Base-by-base conservation (phyloP, 2,888 invertebrate genomes). In the Geophilus truncorum region DNA sequence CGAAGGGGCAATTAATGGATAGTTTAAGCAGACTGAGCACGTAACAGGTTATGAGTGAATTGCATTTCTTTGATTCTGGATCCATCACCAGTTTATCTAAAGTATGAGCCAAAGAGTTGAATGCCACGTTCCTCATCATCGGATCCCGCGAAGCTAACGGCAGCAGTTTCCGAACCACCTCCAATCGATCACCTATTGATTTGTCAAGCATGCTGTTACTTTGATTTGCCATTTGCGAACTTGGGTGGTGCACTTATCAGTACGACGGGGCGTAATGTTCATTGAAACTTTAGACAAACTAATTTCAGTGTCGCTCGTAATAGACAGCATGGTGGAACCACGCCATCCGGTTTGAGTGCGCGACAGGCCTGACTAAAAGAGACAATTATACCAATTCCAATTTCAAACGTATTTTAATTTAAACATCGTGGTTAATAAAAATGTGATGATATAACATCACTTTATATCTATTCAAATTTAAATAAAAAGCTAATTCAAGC, bases 1-100 rank as follows among this genome's bases (percentile, higher is more conserved):
- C 87, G 84, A 90, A 91, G 7, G 91, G 91, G 85, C 90, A 91
- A 85, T 90, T 89, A 83, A 89, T 87, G 80, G 90, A 89, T 81
- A 91, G 87, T 84, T 90, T 87, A 79, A 91, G 86, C 83, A 91
- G 89, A 83, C 90, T 90, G 36, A 90, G 90, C 82, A 91, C 86
- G 85, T 90, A 90, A 57, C 45, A 25, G 57, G 18, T 15, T 6
- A 79, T 57, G 21, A 57, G 57, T 57, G 57, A 57, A 21, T 18
- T 9, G 57, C 21, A 57, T 21, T 57, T 21, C 21, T 57, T 57
- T 40, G 40, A 5, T 18, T 57, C 57, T 57, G 3, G 7, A 10
- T 57, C 57, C 57, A 10, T 21, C 57, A 57, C 21, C 4, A 57
- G 57, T 57, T 57, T 57, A 57, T 57, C 57, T 57, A 57, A 57